phyloP scores from a whole-genome alignment of 2,113 vertebrate species.

The Salminus brasiliensis region DNA sequence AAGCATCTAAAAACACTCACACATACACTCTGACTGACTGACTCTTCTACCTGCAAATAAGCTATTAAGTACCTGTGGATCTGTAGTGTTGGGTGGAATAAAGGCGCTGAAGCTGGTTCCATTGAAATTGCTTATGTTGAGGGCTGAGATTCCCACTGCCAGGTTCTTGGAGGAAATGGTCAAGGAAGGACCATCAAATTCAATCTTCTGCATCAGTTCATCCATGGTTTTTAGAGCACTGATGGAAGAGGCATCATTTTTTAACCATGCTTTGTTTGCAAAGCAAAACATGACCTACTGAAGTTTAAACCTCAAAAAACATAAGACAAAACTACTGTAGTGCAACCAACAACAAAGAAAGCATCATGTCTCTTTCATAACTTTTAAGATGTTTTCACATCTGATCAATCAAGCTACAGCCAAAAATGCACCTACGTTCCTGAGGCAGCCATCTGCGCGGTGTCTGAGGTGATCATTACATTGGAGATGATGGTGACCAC shows the following conservation, averaged over 20 bases:
- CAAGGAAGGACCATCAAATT: slow-evolving; percentile 80
- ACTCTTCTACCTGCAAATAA: too few relatives aligned
- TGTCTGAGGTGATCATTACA: slow-evolving; percentile 85
- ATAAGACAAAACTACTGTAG: too few relatives aligned
- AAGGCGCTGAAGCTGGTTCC: slow-evolving; percentile 87
- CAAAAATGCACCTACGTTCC: slow-evolving; percentile 78
- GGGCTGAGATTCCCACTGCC: slow-evolving; percentile 82
- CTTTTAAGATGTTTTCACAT: too few relatives aligned
- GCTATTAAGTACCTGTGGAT: slow-evolving; percentile 93
- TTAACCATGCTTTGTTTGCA: too few relatives aligned
- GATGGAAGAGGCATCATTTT: background rate
- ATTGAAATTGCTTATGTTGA: slow-evolving; percentile 77
- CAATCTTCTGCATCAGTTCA: slow-evolving; percentile 87
- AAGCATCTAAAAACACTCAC: too few relatives aligned
- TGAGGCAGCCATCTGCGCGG: slow-evolving; percentile 77
- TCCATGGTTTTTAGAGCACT: slow-evolving; percentile 93
- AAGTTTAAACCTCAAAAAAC: background rate
- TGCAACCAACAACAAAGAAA: too few relatives aligned
- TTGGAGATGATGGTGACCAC: slow-evolving; percentile 95
- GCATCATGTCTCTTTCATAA: too few relatives aligned
- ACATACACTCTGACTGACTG: too few relatives aligned
- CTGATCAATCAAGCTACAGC: background rate
- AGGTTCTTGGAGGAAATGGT: slow-evolving; percentile 86
- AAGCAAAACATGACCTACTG: background rate
- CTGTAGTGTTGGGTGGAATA: slow-evolving; percentile 74